A percentile compares a stretch with the other conserved stretches of the same genome.
These are phyloP conservation scores for Sturmia bella DNA, from an alignment of 2,888 invertebrate genomes.

Conservation along the genomic window DNA sequence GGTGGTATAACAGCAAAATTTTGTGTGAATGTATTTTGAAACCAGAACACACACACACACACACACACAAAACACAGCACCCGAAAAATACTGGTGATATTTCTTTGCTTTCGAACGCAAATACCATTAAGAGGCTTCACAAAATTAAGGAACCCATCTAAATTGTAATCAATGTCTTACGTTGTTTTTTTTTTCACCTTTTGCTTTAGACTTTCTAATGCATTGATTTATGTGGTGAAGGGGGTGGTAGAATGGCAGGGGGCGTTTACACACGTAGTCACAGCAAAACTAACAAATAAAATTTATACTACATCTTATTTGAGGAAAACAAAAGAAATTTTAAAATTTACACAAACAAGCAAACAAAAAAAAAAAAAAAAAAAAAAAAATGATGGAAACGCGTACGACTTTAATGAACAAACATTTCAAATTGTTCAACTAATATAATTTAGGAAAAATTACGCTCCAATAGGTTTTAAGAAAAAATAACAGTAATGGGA, in stretches of 20 bases:
- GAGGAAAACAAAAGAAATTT: neutral
- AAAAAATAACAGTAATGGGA: neutral
- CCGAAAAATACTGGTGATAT: slow-evolving; percentile 17
- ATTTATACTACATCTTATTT: slow-evolving; percentile 30
- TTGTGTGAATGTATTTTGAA: neutral
- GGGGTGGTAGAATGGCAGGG: no score
- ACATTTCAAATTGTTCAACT: slow-evolving; percentile 36
- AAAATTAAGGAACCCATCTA: slow-evolving; percentile 27
- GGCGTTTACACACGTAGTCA: slow-evolving; percentile 3
- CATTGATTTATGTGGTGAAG: slow-evolving; percentile 27
- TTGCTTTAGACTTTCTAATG: neutral
- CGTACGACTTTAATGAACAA: slow-evolving; percentile 48
- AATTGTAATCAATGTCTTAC: slow-evolving; percentile 38
- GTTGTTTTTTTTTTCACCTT: neutral
- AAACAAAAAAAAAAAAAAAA: slow-evolving; percentile 24
- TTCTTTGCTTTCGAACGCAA: neutral
- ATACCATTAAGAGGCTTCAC: slow-evolving; percentile 28
- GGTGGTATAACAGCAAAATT: neutral
- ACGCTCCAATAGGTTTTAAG: slow-evolving; percentile 32
- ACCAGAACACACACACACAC: slow-evolving; percentile 13
- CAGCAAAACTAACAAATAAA: slow-evolving; percentile 36
- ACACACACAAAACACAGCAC: no score
- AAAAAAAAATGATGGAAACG: slow-evolving; percentile 20
- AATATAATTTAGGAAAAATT: slow-evolving; percentile 30
- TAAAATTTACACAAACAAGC: slow-evolving; percentile 28